These are phyloP conservation scores for Drosophila arizonae DNA, from an alignment of 1,140 invertebrate species.

Conservation along the genomic window DNA sequence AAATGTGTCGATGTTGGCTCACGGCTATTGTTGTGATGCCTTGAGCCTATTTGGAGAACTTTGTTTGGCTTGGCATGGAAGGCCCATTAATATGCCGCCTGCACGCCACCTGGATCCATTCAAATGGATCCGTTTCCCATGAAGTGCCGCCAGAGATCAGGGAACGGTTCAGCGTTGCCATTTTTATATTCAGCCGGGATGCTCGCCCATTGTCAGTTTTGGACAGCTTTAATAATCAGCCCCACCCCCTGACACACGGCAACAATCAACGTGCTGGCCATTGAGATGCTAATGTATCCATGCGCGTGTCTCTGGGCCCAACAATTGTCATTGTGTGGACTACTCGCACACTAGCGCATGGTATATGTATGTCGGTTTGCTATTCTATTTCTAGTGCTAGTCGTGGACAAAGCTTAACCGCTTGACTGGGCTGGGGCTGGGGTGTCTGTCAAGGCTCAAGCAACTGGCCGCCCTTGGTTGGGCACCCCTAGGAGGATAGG, in stretches of 20 bases:
- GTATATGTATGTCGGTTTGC: background rate
- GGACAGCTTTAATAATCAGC: slow-evolving; percentile 13
- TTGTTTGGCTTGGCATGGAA: background rate
- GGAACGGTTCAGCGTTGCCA: background rate
- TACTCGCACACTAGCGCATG: background rate
- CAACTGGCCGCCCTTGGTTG: no score
- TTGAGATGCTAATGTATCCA: slow-evolving; percentile 24
- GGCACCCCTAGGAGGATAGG: background rate
- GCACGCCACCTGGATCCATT: slow-evolving; percentile 6
- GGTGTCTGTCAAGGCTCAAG: no score
- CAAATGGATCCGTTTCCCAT: slow-evolving; percentile 1
- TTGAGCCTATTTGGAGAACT: background rate
- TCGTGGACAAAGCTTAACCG: no score
- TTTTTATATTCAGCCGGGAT: slow-evolving; percentile 22
- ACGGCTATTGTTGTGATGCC: background rate
- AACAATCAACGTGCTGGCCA: slow-evolving; percentile 11
- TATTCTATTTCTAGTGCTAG: no score
- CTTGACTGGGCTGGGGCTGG: no score
- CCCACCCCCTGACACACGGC: background rate
- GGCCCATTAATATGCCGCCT: background rate
- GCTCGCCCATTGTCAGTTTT: slow-evolving; percentile 16
- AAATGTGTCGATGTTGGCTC: no score
- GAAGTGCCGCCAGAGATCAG: background rate
- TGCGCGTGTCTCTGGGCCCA: background rate
- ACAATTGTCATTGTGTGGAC: slow-evolving; percentile 2